These are phyloP conservation scores for Dicyrtomina minuta DNA, from an alignment of 2,888 invertebrate species.

Conservation along the genomic window DNA sequence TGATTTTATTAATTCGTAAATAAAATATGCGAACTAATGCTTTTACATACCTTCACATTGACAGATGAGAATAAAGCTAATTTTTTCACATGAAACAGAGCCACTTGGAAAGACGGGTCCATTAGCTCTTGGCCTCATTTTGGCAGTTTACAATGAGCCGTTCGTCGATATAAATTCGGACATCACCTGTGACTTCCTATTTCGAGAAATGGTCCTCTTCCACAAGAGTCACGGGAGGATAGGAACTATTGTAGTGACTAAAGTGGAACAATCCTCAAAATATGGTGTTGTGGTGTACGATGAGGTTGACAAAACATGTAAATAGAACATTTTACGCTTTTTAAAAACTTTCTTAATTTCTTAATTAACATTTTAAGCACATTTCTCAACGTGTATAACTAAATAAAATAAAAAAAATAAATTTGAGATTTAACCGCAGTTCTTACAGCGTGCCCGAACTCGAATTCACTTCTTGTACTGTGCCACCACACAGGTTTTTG, in stretches of 20 bases:
- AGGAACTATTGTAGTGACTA: slow-evolving; percentile 96
- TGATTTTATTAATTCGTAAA: background rate
- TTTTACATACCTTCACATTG: slow-evolving; percentile 11
- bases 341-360: too few relatives aligned
- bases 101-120: slow-evolving; percentile 98
- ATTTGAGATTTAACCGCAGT: too few relatives aligned
- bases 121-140: slow-evolving; percentile 80
- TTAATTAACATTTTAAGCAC: too few relatives aligned
- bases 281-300: slow-evolving; percentile 95
- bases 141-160: slow-evolving; percentile 70
- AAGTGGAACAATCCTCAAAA: slow-evolving; percentile 98
- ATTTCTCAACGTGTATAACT: too few relatives aligned
- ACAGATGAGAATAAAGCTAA: slow-evolving; percentile 77
- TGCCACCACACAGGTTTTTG: too few relatives aligned
- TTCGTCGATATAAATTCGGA: slow-evolving; percentile 99
- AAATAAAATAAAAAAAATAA: too few relatives aligned
- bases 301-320: slow-evolving; percentile 76
- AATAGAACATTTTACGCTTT: too few relatives aligned
- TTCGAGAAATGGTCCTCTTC: slow-evolving; percentile 87
- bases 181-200: slow-evolving; percentile 98
- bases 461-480: too few relatives aligned
- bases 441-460: too few relatives aligned
- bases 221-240: slow-evolving; percentile 92
- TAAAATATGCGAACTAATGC: background rate
- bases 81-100: slow-evolving; percentile 93